phyloP scores from a whole-genome alignment of 2,888 invertebrate species.

The Rhagonycha fulva region DNA sequence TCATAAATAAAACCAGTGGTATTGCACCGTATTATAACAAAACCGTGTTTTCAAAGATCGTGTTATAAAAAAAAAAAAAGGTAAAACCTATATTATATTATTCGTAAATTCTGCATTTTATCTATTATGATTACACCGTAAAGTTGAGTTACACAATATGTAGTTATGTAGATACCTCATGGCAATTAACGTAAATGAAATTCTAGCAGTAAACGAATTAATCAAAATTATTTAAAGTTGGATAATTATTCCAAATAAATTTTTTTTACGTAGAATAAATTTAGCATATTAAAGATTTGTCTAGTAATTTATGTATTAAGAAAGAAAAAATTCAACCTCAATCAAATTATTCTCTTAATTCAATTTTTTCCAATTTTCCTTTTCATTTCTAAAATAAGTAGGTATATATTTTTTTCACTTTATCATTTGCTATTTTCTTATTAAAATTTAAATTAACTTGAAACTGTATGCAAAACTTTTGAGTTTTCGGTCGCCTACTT shows the following conservation, averaged over 20 bases:
- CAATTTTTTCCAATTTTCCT: background rate
- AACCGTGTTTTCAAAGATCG: too few relatives aligned
- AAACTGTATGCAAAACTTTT: conserved; percentile 10
- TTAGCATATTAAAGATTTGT: background rate
- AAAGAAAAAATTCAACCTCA: background rate
- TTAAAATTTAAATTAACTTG: conserved; percentile 21
- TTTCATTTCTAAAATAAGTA: background rate
- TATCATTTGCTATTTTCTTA: conserved; percentile 12
- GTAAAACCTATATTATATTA: too few relatives aligned
- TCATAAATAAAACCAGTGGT: too few relatives aligned
- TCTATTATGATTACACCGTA: too few relatives aligned
- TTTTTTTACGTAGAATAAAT: background rate
- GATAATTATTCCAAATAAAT: background rate
- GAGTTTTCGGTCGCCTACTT: conserved; percentile 9
- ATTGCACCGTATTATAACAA: too few relatives aligned
- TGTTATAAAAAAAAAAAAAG: too few relatives aligned
- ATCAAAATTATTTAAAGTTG: background rate
- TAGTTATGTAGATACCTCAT: too few relatives aligned
- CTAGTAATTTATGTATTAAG: background rate
- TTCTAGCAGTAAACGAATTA: too few relatives aligned
- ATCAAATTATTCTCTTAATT: background rate
- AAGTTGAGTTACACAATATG: too few relatives aligned
- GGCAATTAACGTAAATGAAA: too few relatives aligned
- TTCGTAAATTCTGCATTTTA: too few relatives aligned
- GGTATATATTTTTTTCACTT: background rate